Conservation (phyloP, 2,888 invertebrate species). For the Germaria angustata region DNA sequence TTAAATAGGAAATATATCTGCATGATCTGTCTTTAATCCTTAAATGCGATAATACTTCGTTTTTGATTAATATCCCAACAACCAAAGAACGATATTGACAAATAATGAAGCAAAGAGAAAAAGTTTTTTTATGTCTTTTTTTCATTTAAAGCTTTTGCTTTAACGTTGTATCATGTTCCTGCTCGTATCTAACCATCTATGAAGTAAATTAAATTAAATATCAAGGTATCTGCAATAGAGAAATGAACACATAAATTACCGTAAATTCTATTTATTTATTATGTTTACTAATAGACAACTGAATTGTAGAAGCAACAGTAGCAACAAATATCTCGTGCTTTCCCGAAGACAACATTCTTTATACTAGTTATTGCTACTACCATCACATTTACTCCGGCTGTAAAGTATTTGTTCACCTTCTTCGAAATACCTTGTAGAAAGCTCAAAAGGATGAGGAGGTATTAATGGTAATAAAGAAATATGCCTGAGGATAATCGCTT, state of each 20-base stretch:
- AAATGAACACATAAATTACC: slow-evolving; percentile 65
- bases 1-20: slow-evolving; percentile 52
- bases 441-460: background rate
- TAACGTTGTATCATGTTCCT: slow-evolving; percentile 23
- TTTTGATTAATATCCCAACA: slow-evolving; percentile 16
- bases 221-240: slow-evolving; percentile 59
- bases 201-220: slow-evolving; percentile 64
- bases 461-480: slow-evolving; percentile 59
- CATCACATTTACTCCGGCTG: background rate
- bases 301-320: slow-evolving; percentile 46
- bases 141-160: slow-evolving; percentile 17
- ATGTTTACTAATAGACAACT: slow-evolving; percentile 63
- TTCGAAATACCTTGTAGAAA: background rate
- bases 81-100: slow-evolving; percentile 16
- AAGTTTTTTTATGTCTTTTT: slow-evolving; percentile 4
- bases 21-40: slow-evolving; percentile 55
- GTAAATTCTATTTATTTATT: slow-evolving; percentile 66
- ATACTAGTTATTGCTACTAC: background rate
- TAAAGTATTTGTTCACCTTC: background rate
- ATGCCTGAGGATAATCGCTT: slow-evolving; percentile 62
- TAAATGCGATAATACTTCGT: slow-evolving; percentile 21
- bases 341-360: background rate
- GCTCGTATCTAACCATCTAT: slow-evolving; percentile 37
- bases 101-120: slow-evolving; percentile 17
- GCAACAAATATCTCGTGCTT: slow-evolving; percentile 17